phyloP scores from a whole-genome alignment of 1,140 invertebrate species.

The Batillaria attramentaria region DNA sequence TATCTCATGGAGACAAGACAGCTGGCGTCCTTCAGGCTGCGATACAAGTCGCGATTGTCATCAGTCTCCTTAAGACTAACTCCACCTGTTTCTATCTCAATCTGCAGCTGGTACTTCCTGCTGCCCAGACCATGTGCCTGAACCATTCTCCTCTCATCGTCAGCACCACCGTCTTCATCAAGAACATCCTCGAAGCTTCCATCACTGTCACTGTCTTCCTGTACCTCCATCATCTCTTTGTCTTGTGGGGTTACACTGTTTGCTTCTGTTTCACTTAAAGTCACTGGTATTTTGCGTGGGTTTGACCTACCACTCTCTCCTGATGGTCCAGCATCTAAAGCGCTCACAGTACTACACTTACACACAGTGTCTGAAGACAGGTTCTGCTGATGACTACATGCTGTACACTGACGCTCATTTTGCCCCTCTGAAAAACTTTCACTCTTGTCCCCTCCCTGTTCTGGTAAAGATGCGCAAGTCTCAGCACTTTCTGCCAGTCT shows the following conservation, averaged over 20 bases:
- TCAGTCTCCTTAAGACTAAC: constrained; percentile 56
- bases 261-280: no score
- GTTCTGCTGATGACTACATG: no score
- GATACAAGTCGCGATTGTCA: constrained; percentile 62
- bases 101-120: constrained; percentile 50
- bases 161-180: constrained; percentile 40
- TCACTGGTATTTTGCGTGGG: no score
- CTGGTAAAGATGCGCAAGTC: background rate
- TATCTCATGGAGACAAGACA: constrained; percentile 49
- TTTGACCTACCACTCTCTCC: no score
- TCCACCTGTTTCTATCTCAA: constrained; percentile 50
- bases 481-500: background rate
- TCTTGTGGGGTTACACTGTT: background rate
- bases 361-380: no score
- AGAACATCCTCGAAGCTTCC: constrained; percentile 34
- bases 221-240: constrained; percentile 4
- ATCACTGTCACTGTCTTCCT: constrained; percentile 10
- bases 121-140: constrained; percentile 57
- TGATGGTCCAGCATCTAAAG: no score
- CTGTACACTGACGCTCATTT: no score
- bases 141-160: constrained; percentile 43
- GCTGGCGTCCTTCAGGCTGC: constrained; percentile 56
- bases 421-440: no score
- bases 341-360: no score
- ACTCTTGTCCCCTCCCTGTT: background rate